Base-by-base conservation (phyloP, 2,113 vertebrate species). In the Istiophorus platypterus region DNA sequence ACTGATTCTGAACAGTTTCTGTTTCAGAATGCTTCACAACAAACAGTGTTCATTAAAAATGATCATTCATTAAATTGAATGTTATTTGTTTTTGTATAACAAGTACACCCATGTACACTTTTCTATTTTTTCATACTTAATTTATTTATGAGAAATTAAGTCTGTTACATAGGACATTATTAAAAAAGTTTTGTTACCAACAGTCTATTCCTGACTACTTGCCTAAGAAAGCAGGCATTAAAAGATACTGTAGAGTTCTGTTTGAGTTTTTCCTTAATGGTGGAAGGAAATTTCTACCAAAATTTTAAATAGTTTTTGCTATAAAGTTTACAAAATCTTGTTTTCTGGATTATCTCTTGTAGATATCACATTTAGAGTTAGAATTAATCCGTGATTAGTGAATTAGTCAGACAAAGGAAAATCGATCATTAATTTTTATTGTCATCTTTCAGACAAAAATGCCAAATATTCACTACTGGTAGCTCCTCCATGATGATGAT, bases 101-200 rank as follows among this genome's bases (percentile, higher is more conserved):
- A 31, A 51, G 5, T 29, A 27, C 29, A 56, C 27, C 65, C 26
- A 0, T 0, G 13, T 47, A 3, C 42, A 73, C 24, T 66, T 73
- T 47, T 34, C 10, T 8, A n/a, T 22, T 15, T 14, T 54, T 54
- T 54, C 3, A 34, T 4, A 34, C 56, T 73, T 31, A 49, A 9
- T 8, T 26, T 65, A 69, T 42, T 66, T 14, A 8, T 49, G 72
- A 69, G 20, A 42, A 20, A 62, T 51, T 0, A 10, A 75, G 9
- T 59, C 29, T 24, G 59, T 69, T n/a, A 22, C 72, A 56, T 61
- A 15, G 45, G 64, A 54, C 20, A n/a, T 70, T 84, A 68, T 78
- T 75, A 77, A 76, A 45, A 81, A 86, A 14, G 26, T 68, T 52
- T 49, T 13, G 51, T 22, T 47, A 68, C 68, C 51, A 20, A 18